Base-by-base conservation (phyloP, 2,888 invertebrate genomes). In the Drosophila glabriapex region DNA sequence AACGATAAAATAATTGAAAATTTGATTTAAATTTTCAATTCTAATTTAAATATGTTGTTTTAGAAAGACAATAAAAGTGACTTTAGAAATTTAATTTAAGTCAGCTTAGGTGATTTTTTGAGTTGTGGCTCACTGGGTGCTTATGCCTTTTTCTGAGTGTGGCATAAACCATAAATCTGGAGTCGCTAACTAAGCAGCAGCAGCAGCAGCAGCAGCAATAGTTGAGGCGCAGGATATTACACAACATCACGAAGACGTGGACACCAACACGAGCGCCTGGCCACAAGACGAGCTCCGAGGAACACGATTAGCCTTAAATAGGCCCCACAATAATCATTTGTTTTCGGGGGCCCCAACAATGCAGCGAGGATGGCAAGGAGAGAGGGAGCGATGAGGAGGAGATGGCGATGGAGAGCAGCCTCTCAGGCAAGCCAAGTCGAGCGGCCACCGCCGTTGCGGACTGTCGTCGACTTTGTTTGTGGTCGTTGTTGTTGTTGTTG, bases 251-350 rank as follows among this genome's bases (percentile, higher is more conserved):
- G 78, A 82, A 70, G 67, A 39, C 49, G 35, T 69, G 56, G 50
- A 28, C 60, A 59, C 68, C 55, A 64, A 72, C 63, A 70, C 64
- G 64, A 65, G 66, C 37, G 60, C 14, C 28, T 39, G 14, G 56
- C 28, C 56, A 29, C 19, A 29, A 56, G 60, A 35, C 49, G 43
- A 68, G 65, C 68, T 33, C 76, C 70, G 83, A 76, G 64, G 73
- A 75, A 78, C 87, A 87, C 87, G 87, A 85, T 89, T 88, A 82
- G 77, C 83, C 82, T 76, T 85, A 83, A 89, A 88, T 82, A 87
- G 85, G 73, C 78, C 76, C 74, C 74, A 75, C 83, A 82, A 89
- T 89, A 89, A 85, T 87, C 87, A 87, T 88, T 87, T 87, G 87
- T 85, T 87, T 88, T 73, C 43, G 43, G 72, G 80, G 69, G 12